Evolutionary conservation across 2,888 invertebrate genomes (phyloP).

Genomic region (Spatulosminthurus flaviceps): DNA sequence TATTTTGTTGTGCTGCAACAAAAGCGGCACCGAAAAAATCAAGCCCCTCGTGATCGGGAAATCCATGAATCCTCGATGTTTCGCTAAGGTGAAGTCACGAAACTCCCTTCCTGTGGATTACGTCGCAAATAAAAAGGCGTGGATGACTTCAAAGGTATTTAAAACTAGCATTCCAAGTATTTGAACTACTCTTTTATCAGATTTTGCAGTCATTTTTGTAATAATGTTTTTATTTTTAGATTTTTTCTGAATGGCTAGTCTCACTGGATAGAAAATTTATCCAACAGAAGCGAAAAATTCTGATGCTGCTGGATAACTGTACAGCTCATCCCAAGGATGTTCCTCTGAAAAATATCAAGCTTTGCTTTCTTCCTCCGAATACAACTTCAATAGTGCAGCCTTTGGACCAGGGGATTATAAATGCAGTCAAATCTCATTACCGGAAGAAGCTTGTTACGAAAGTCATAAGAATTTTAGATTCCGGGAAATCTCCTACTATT

Average conservation of each 20-base stretch:
- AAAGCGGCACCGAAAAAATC: slow-evolving; percentile 49
- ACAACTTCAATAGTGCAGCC: not conserved
- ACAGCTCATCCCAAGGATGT: not conserved
- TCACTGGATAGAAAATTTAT: too few species aligned
- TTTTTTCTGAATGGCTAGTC: not conserved
- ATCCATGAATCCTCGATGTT: slow-evolving; percentile 48
- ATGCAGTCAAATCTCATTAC: not conserved
- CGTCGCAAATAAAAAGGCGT: slow-evolving; percentile 62
- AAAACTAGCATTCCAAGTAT: not conserved
- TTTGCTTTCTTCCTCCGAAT: not conserved
- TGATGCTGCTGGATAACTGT: not conserved
- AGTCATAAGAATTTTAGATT: not conserved
- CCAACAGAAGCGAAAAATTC: not conserved
- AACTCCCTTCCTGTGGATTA: slow-evolving; percentile 57
- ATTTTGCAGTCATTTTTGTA: not conserved
- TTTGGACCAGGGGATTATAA: not conserved
- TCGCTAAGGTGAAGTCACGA: slow-evolving; percentile 38
- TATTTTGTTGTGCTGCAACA: slow-evolving; percentile 50
- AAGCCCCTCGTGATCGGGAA: slow-evolving; percentile 53
- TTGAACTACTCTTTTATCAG: not conserved
- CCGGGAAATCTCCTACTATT: not conserved
- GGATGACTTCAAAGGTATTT: slow-evolving; percentile 65
- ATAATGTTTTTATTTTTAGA: not conserved
- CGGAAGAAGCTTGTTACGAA: not conserved
- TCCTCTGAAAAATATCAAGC: not conserved